Evolutionary conservation across 2,797 vertebrate species (phyloP), one percentile per base, ranked within the genome.

Genomic region (Allochrocebus solatus): DNA sequence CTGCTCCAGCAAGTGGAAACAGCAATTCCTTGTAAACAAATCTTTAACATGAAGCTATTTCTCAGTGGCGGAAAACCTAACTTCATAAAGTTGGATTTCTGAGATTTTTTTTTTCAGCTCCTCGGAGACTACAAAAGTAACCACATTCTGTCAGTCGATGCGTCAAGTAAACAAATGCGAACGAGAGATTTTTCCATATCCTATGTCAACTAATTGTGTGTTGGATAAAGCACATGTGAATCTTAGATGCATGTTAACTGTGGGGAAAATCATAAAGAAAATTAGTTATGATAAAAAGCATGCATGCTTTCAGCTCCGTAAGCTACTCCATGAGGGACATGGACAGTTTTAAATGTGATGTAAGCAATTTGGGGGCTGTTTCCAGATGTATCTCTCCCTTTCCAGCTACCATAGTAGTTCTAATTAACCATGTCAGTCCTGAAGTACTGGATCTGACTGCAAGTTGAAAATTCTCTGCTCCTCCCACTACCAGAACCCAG

Each of bases 21-120:
- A 99, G 98, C 98, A 94, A 98, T 98, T 98, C 98, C 98, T 98
- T 99, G 98, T 99, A 99, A 99, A 99, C 98, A 99, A 98, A 99
- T 97, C 98, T 99, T 98, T 96, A 98, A 97, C 98, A 98, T 98
- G 89, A 98, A 98, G 98, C 97, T 98, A 98, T 98, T 98, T 98
- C 98, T 98, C 90, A 74, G 98, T 97, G 98, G 98, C 33, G 94
- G 98, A 98, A 99, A 99, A 98, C 98, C 98, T 98, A 98, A 98
- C 98, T 99, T 98, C 97, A 98, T 97, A 97, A 98, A 98, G 98
- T 98, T 74, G 97, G 74, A 96, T 98, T 98, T 98, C 98, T 98
- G 98, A 98, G 97, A 91, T 95, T 48, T 98, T 80, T 96, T 98
- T 96, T 98, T 98, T 98, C 96, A 95, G 98, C 93, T 74, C 97